A percentile compares a stretch with the other conserved stretches of the same genome.
phyloP scores from a whole-genome alignment of 2,797 vertebrate genomes.

The Sylvia borin region DNA sequence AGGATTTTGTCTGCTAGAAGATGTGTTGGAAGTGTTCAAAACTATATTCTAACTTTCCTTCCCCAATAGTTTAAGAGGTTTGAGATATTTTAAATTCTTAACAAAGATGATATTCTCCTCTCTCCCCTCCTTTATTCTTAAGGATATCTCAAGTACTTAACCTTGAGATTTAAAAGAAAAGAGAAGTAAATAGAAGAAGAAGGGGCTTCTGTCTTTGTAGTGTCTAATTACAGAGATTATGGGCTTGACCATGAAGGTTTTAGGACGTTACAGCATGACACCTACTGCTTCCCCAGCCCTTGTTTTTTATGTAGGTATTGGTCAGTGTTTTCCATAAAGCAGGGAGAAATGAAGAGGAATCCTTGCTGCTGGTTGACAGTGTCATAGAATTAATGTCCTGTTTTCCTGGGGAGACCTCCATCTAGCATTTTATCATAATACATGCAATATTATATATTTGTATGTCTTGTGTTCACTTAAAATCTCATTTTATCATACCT shows the following conservation, averaged over 20 bases:
- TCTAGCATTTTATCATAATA: not conserved
- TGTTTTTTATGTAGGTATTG: not conserved
- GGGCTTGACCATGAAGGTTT: not conserved
- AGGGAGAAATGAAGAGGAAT: not conserved
- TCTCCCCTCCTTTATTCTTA: not conserved
- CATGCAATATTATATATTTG: not conserved
- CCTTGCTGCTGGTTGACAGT: not conserved
- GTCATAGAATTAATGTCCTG: not conserved
- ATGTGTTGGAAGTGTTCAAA: not conserved
- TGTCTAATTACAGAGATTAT: not conserved
- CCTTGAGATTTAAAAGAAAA: not conserved
- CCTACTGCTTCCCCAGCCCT: not conserved
- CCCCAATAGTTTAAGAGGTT: not conserved
- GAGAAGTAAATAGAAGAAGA: not conserved
- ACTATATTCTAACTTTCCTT: not conserved
- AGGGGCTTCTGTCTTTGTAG: not conserved
- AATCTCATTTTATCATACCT: not conserved
- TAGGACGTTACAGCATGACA: rapidly evolving
- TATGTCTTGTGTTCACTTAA: not conserved
- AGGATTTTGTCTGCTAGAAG: not conserved
- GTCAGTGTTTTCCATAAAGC: not conserved
- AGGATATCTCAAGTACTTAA: not conserved
- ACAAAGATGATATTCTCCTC: not conserved
- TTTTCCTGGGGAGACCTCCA: not conserved
- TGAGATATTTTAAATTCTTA: not conserved